Base-by-base conservation (phyloP, 2,113 vertebrate genomes). In the Rhea pennata region DNA sequence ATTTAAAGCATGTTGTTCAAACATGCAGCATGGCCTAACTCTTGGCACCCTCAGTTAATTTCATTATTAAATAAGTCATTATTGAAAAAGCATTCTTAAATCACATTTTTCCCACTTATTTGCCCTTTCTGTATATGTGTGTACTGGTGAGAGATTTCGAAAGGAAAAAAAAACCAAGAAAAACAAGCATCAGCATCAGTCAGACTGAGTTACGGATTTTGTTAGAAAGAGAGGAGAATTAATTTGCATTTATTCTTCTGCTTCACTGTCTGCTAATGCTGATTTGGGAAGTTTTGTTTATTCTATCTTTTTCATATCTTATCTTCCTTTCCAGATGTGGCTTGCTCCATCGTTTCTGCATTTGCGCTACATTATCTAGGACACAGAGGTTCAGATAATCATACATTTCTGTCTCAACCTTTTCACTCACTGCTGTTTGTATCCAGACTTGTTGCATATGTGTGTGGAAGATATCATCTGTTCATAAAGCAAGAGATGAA, bases 401-500 rank as follows among this genome's bases (percentile, higher is more conserved):
- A 88, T 86, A 58, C 46, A 44, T 93, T 95, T 95, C 75, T 80
- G 44, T 94, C 84, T 93, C 77, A 91, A 64, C 71, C 46, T 90
- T 96, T 94, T 88, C 70, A 59, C 88, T 93, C 62, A 83, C 67
- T 3, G 16, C 69, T 90, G 4, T 92, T 95, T 95, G 40, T 95
- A 92, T 91, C 87, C 74, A 91, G 62, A 89, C 88, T 92, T 93
- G 74, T 95, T 95, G 87, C 87, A 56, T 40, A n/a, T 88, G 42
- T 74, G 51, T 80, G 91, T 85, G 71, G 87, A 84, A 92, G 92
- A 91, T 86, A 93, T 39, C 42, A 95, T 96, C 94, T 92, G 46
- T 85, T 95, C 81, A 92, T 92, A 89, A 96, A 92, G 71, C 64
- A 50, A 76, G 71, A 93, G 84, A 95, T 92, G 91, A 92, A 72